Percentiles rank a stretch among this genome's conserved stretches.
These are phyloP conservation scores for Smittia sp. DNA, from an alignment of 2,888 invertebrate species.

Conservation along the genomic window DNA sequence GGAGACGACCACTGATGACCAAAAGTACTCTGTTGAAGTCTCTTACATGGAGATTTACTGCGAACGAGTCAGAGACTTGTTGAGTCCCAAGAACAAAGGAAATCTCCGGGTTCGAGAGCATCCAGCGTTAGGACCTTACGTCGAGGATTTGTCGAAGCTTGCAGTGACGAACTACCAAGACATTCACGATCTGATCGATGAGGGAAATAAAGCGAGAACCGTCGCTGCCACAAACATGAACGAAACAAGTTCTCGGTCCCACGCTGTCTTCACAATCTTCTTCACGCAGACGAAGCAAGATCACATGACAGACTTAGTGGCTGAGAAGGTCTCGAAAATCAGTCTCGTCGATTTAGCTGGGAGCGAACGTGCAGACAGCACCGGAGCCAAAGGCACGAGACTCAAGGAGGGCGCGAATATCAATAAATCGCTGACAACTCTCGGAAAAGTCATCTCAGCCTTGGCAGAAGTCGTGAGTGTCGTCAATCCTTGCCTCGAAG, in stretches of 20 bases:
- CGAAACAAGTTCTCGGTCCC: conserved; percentile 97
- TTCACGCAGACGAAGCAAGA: conserved; percentile 94
- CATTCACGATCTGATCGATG: conserved; percentile 96
- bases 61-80: conserved; percentile 93
- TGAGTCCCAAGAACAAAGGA: conserved; percentile 97
- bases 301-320: conserved; percentile 78
- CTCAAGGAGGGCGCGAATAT: conserved; percentile 99
- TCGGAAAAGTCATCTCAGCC: conserved; percentile 99
- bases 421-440: conserved; percentile 96
- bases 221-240: conserved; percentile 99
- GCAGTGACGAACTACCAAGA: conserved; percentile 96
- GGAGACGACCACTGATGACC: conserved; percentile 70
- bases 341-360: conserved; percentile 98
- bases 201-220: conserved; percentile 98
- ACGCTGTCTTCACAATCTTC: conserved; percentile 99
- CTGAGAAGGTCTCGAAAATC: conserved; percentile 96
- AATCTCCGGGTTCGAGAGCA: conserved; percentile 96
- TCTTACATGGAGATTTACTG: conserved; percentile 99
- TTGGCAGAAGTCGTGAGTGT: conserved; percentile 89
- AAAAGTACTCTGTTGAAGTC: conserved; percentile 84
- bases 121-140: conserved; percentile 95
- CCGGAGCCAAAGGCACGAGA: conserved; percentile 96
- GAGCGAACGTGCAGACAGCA: conserved; percentile 96
- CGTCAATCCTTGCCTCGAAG: not conserved
- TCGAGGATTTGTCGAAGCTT: conserved; percentile 96